A percentile compares a stretch with the other conserved stretches of the same genome.
Evolutionary conservation across 2,797 vertebrate species (phyloP).

Genomic region (Acanthurus leucopareius): DNA sequence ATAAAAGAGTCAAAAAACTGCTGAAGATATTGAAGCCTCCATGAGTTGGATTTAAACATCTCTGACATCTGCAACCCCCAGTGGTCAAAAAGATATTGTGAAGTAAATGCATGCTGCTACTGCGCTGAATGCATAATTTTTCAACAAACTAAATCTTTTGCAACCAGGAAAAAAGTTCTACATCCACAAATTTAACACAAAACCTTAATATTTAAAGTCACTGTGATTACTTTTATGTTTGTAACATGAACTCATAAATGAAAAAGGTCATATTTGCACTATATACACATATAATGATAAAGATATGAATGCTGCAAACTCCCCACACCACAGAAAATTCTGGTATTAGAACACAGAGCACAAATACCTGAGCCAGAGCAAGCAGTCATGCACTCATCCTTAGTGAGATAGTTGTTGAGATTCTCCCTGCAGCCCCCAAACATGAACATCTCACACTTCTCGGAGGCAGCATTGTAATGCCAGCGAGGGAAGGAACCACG

Average conservation of each 20-base stretch:
- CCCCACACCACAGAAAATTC: too few species aligned
- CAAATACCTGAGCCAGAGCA: constrained; percentile 85
- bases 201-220: background rate
- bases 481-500: constrained; percentile 93
- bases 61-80: background rate
- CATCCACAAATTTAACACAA: background rate
- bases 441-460: constrained; percentile 85
- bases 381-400: constrained; percentile 87
- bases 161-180: background rate
- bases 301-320: too few species aligned
- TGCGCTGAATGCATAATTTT: too few species aligned
- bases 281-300: too few species aligned
- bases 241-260: too few species aligned
- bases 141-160: too few species aligned
- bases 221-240: background rate
- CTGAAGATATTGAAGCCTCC: background rate
- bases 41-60: background rate
- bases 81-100: background rate
- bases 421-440: constrained; percentile 90
- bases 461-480: constrained; percentile 88
- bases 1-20: background rate
- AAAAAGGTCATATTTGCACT: too few species aligned
- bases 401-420: constrained; percentile 92
- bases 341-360: background rate
- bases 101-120: too few species aligned